Evolutionary conservation across 2,888 invertebrate species (phyloP).

Genomic region (Leucophenga maculata): DNA sequence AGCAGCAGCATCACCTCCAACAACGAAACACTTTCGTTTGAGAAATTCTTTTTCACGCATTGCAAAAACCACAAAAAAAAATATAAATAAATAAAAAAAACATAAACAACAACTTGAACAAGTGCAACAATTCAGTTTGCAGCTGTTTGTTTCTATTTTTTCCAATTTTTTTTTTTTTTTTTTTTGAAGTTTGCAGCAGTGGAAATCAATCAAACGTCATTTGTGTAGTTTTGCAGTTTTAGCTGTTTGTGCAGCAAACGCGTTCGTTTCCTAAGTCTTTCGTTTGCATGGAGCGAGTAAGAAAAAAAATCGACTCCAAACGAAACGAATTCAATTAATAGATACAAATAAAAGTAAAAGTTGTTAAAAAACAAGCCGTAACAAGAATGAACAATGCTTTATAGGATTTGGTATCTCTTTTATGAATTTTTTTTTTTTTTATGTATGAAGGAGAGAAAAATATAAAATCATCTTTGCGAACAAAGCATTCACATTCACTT

Average conservation of each 20-base stretch:
- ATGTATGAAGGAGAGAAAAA: background rate
- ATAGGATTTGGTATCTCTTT: conserved; percentile 2
- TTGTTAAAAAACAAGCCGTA: background rate
- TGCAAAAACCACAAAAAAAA: background rate
- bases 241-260: too few relatives aligned
- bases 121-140: too few relatives aligned
- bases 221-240: background rate
- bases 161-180: too few relatives aligned
- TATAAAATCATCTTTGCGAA: background rate
- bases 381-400: conserved; percentile 8
- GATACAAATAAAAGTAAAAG: conserved; percentile 14
- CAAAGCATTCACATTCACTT: background rate
- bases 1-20: too few relatives aligned
- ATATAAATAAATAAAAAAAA: background rate
- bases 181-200: background rate
- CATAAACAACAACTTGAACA: conserved; percentile 1
- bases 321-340: conserved; percentile 11
- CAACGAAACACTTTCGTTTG: conserved; percentile 13
- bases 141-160: too few relatives aligned
- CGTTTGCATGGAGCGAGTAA: background rate
- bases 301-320: background rate
- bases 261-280: conserved; percentile 21
- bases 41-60: conserved; percentile 19
- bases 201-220: conserved; percentile 21
- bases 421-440: background rate